A percentile compares a stretch with the other conserved stretches of the same genome.
Conservation (phyloP, 1,140 invertebrate genomes). For the Eriocheir sinensis region DNA sequence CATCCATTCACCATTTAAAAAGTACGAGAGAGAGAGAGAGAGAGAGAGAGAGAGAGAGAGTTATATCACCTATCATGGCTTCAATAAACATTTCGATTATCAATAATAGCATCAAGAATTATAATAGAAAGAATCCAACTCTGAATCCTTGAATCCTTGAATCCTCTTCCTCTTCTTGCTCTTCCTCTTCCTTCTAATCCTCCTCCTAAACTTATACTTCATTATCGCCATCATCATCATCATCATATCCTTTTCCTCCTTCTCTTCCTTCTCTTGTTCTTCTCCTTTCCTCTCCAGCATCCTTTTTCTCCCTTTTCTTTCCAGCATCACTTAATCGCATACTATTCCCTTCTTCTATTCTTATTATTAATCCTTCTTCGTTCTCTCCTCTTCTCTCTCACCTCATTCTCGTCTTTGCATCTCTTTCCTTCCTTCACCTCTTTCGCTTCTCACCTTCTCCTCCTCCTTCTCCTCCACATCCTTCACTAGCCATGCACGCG, state of each 20-base stretch:
- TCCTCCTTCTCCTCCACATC: neutral
- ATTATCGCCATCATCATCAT: conserved; percentile 5
- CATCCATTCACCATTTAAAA: no score
- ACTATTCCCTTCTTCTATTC: neutral
- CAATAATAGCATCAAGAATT: no score
- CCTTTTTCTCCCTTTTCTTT: neutral
- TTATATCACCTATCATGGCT: no score
- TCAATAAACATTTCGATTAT: no score
- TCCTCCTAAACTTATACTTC: neutral
- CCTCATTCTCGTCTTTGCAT: neutral
- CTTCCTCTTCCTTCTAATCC: conserved; percentile 3
- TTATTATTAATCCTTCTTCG: no score
- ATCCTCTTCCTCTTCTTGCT: no score
- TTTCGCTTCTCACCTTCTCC: neutral
- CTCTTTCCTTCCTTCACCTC: neutral
- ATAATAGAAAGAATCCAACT: no score
- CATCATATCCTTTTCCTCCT: neutral
- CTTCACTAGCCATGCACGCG: neutral
- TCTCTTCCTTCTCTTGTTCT: neutral
- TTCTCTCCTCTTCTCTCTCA: neutral
- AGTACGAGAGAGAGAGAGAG: no score
- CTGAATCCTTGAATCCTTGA: no score
- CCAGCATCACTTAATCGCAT: neutral
- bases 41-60: no score
- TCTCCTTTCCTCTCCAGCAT: neutral